Evolutionary conservation across 2,113 vertebrate species (phyloP), one percentile per base, ranked within the genome.

Genomic region (Scytalopus superciliaris): DNA sequence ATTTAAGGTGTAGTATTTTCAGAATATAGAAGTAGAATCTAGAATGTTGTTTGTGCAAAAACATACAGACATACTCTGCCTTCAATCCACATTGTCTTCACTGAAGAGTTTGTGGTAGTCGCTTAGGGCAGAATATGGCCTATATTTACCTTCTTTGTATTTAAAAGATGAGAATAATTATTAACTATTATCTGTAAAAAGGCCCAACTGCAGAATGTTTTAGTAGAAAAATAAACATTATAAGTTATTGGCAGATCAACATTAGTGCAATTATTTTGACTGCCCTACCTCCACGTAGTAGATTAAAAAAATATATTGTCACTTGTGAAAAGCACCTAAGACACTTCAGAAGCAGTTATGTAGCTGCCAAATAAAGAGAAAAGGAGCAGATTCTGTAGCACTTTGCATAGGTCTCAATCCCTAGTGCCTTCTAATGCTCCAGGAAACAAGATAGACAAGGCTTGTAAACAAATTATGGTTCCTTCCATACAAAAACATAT

Each of bases 181-280:
- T 73, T 67, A 94, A 72, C 59, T 79, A 75, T 14, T 68, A 77
- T 22, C 73, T 66, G 33, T 62, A 87, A 93, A 89, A 93, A 91
- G 64, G 70, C 42, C 66, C 75, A 67, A 40, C 49, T 74, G 70
- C 63, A 90, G 52, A 94, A 96, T 55, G 53, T 47, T 95, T 95
- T 94, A 90, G 76, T 96, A 93, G 87, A 97, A 96, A 96, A 97
- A 97, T 96, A 97, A 90, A 96, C 75, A 94, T 91, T 94, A 96
- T 67, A 90, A 91, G 56, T 96, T 93, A 87, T 21, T 85, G 90
- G 70, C 74, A 93, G 90, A 45, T 90, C 90, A 87, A 96, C 67
- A 77, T 93, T 95, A 97, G 96, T 96, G 96, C 95, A 96, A 96
- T 93, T 88, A 93, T 80, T 95, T 94, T 85, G 76, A 95, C 93